These are phyloP conservation scores for Calephelis perditalis DNA, from an alignment of 2,888 invertebrate genomes.

Conservation along the genomic window DNA sequence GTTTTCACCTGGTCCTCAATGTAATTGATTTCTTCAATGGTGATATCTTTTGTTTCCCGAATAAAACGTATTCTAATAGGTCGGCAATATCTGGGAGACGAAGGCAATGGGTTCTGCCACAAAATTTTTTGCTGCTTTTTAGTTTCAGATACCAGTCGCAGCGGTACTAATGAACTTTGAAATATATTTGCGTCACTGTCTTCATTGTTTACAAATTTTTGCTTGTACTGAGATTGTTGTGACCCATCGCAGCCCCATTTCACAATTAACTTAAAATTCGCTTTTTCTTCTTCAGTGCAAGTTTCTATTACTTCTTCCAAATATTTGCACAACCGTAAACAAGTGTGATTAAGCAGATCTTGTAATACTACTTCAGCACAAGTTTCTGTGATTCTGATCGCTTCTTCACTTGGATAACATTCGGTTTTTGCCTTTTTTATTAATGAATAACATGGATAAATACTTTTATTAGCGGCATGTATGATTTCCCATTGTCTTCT, in stretches of 20 bases:
- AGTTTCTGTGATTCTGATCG: neutral
- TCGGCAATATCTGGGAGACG: no score
- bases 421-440: neutral
- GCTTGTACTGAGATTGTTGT: constrained; percentile 26
- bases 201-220: constrained; percentile 17
- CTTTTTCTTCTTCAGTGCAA: neutral
- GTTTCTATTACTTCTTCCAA: constrained; percentile 13
- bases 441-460: neutral
- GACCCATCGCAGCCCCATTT: constrained; percentile 33
- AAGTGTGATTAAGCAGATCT: neutral
- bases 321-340: neutral
- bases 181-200: constrained; percentile 30
- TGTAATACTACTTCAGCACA: neutral
- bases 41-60: no score
- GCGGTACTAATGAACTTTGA: neutral
- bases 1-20: neutral
- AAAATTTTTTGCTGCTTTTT: no score
- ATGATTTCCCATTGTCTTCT: neutral
- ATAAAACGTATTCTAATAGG: no score
- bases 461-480: neutral
- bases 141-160: neutral
- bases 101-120: no score
- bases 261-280: neutral
- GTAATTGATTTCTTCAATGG: no score
- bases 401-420: neutral